Evolutionary conservation across 2,113 vertebrate genomes (phyloP).

Genomic region (Odontesthes bonariensis): DNA sequence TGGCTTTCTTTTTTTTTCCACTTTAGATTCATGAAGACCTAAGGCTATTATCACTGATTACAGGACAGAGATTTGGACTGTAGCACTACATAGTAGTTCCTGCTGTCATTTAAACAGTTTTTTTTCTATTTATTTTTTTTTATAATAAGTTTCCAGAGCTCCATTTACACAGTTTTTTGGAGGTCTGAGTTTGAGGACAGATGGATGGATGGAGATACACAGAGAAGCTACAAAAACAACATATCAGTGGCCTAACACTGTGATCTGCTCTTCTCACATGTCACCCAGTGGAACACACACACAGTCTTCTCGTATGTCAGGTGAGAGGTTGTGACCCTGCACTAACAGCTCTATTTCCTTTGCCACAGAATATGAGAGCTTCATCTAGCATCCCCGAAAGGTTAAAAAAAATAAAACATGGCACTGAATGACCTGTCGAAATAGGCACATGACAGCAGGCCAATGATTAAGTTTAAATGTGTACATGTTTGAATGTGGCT

Average conservation of each 20-base stretch:
- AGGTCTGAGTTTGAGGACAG: conserved; percentile 17
- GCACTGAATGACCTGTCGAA: conserved; percentile 45
- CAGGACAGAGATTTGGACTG: conserved; percentile 30
- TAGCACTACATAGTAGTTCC: conserved; percentile 9
- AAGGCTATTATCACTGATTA: conserved; percentile 49
- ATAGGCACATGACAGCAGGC: conserved; percentile 21
- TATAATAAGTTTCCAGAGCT: neutral
- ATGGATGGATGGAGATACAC: conserved; percentile 14
- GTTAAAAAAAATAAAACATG: conserved; percentile 49
- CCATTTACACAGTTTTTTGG: neutral
- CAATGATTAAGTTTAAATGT: conserved; percentile 15
- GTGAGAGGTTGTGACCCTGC: conserved; percentile 62
- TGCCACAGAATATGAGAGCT: conserved; percentile 41
- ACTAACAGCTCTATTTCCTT: conserved; percentile 67
- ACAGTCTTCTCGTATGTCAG: conserved; percentile 64
- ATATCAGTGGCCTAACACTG: conserved; percentile 30
- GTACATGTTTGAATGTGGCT: conserved; percentile 19
- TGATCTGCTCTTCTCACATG: conserved; percentile 47
- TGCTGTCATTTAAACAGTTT: conserved; percentile 25
- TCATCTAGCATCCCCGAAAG: conserved; percentile 36
- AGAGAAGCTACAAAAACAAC: conserved; percentile 40
- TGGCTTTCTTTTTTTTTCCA: conserved; percentile 41
- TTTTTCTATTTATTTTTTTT: conserved; percentile 15
- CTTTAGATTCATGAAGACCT: conserved; percentile 48
- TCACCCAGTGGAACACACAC: conserved; percentile 20